phyloP scores from a whole-genome alignment of 2,797 vertebrate genomes.

The Microchirus variegatus region DNA sequence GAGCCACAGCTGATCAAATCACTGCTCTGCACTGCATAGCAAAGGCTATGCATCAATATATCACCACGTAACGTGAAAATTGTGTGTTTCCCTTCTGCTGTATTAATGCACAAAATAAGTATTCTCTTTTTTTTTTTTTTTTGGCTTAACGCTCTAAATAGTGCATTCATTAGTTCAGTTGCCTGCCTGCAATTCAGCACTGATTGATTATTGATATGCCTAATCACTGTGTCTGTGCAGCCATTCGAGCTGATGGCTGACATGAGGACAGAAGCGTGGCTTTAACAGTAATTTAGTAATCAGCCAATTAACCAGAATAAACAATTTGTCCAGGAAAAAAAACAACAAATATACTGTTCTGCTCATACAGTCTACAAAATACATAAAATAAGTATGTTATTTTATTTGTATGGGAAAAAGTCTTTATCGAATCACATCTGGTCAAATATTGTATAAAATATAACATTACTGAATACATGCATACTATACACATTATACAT shows the following conservation, averaged over 20 bases:
- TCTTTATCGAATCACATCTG: too few relatives aligned
- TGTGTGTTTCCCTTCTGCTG: slow-evolving; percentile 6
- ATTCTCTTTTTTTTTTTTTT: neutral
- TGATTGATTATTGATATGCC: slow-evolving; percentile 50
- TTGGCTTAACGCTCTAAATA: slow-evolving; percentile 10
- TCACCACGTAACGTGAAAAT: too few relatives aligned
- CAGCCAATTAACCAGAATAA: slow-evolving; percentile 19
- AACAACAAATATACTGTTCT: neutral
- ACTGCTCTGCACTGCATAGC: neutral
- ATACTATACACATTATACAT: too few relatives aligned
- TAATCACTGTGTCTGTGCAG: slow-evolving; percentile 40
- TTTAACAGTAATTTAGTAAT: slow-evolving; percentile 26
- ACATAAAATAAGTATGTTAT: too few relatives aligned
- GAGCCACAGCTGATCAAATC: slow-evolving; percentile 4
- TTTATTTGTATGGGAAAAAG: too few relatives aligned
- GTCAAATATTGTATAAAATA: too few relatives aligned
- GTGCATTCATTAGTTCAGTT: slow-evolving; percentile 55
- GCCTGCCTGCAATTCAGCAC: slow-evolving; percentile 47
- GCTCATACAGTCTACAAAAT: too few relatives aligned
- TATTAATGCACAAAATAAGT: neutral
- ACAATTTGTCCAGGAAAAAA: neutral
- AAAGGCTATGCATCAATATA: neutral
- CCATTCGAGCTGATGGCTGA: slow-evolving; percentile 26
- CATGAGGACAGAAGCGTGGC: slow-evolving; percentile 7
- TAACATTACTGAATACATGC: too few relatives aligned